Base-by-base conservation (phyloP, 2,888 invertebrate genomes). In the Biston stratarius region DNA sequence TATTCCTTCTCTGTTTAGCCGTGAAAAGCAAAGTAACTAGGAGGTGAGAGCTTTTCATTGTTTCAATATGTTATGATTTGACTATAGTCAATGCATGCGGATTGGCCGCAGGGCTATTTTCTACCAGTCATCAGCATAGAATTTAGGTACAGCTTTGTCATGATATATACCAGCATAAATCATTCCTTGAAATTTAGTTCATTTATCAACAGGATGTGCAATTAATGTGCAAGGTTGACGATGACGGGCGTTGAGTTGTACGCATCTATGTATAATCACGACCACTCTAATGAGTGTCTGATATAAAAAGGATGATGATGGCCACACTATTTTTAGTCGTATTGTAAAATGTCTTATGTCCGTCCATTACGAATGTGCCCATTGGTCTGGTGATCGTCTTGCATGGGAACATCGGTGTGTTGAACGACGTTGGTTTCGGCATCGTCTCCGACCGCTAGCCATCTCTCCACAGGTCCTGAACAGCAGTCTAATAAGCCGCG, bases 361-460 rank as follows among this genome's bases (percentile, higher is more conserved):
- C 12, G 8, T 42, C 42, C 42, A 12, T 55, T 42, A 42, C n/a
- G 12, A 44, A 55, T 33, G n/a, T 55, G 33, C 5, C 58, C 66
- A 40, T 61, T 61, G 5, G 14, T 7, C 0, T 40, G 47, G 11
- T 52, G 72, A 68, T 48, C 64, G 68, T 88, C 88, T n/a, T 81
- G 83, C 79, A 91, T 73, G 0, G 87, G 82, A n/a, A 90, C 79
- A 34, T 85, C 87, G 0, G 89, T 91, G 62, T 91, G 91, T 12
- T 86, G 83, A 0, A 92, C 83, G 0, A 90, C 88, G 56, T 91
- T 86, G 40, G 92, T 94, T 64, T 94, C 94, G 69, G 94, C 94
- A 63, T 95, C 95, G 42, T 94, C 94, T 5, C 78, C 84, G 0
- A 83, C 77, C 0, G 88, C 90, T 61, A 92, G 75, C 67, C 81